These are phyloP conservation scores for Zaprionus kolodkinae DNA, from an alignment of 1,140 invertebrate species.

Conservation along the genomic window DNA sequence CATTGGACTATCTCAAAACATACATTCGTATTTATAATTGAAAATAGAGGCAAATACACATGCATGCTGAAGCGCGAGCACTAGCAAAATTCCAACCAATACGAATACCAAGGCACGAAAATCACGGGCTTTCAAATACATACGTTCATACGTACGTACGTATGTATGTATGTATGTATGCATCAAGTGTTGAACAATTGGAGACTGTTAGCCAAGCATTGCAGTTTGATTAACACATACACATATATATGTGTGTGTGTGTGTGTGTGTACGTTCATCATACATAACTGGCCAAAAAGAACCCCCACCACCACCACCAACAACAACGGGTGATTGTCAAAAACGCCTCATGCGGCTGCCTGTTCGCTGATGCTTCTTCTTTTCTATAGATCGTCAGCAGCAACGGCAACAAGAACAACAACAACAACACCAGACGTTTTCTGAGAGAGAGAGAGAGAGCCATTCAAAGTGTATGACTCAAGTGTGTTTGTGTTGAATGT, in stretches of 20 bases:
- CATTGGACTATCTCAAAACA: conserved; percentile 46
- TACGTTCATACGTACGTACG: not conserved
- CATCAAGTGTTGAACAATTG: conserved; percentile 40
- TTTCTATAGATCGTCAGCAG: conserved; percentile 54
- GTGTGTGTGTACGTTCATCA: not conserved
- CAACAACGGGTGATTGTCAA: conserved; percentile 47
- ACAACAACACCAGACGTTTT: conserved; percentile 32
- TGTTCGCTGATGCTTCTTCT: conserved; percentile 54
- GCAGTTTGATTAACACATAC: conserved; percentile 27
- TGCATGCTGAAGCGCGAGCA: conserved; percentile 11
- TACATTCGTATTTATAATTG: conserved; percentile 28
- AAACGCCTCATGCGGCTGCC: conserved; percentile 47
- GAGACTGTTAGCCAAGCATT: conserved; percentile 29
- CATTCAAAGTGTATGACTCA: conserved; percentile 74
- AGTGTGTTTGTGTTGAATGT: conserved; percentile 43
- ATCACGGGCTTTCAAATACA: conserved; percentile 36
- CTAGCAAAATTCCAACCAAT: conserved; percentile 24
- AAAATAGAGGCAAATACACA: conserved; percentile 51
- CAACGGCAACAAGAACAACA: conserved; percentile 38
- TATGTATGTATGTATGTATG: conserved; percentile 6
- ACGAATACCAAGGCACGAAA: conserved; percentile 32
- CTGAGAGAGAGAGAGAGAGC: conserved; percentile 49
- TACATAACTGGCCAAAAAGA: conserved; percentile 38
- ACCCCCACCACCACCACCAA: conserved; percentile 24
- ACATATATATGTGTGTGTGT: not conserved